These are phyloP conservation scores for Tethea ocularis DNA, from an alignment of 2,888 invertebrate genomes.

Conservation along the genomic window DNA sequence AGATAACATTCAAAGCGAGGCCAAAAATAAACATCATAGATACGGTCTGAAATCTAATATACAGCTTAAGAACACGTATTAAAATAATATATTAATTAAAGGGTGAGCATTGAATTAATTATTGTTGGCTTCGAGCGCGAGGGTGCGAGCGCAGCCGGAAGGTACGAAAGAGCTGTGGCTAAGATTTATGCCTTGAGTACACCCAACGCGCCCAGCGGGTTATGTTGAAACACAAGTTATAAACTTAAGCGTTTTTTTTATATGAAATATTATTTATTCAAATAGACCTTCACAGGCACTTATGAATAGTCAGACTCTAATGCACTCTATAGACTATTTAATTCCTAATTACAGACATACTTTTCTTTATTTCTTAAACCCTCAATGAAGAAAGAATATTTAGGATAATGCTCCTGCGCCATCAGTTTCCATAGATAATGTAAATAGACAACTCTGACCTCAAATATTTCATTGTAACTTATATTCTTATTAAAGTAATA, in stretches of 20 bases:
- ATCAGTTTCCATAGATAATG: too few relatives aligned
- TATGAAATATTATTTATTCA: too few relatives aligned
- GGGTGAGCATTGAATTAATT: slow-evolving; percentile 58
- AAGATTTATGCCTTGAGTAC: slow-evolving; percentile 57
- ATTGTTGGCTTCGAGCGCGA: slow-evolving; percentile 30
- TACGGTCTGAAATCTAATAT: slow-evolving; percentile 13
- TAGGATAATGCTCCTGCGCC: too few relatives aligned
- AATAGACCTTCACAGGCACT: too few relatives aligned
- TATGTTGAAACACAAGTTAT: slow-evolving; percentile 19
- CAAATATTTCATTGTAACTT: too few relatives aligned
- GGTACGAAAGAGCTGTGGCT: slow-evolving; percentile 48
- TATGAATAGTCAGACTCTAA: too few relatives aligned
- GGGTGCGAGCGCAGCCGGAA: slow-evolving; percentile 41
- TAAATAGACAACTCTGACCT: too few relatives aligned
- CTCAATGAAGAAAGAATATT: too few relatives aligned
- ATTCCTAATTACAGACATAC: too few relatives aligned
- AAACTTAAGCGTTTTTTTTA: slow-evolving; percentile 18
- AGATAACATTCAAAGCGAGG: slow-evolving; percentile 9
- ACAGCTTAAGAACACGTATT: slow-evolving; percentile 31
- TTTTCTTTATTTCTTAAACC: too few relatives aligned
- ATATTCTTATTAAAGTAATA: too few relatives aligned
- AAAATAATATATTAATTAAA: slow-evolving; percentile 56
- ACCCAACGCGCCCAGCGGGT: slow-evolving; percentile 22
- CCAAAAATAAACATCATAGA: slow-evolving; percentile 9
- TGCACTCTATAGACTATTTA: too few relatives aligned